These are phyloP conservation scores for Jaculus jaculus DNA, from an alignment of 2,113 vertebrate genomes.

Conservation along the genomic window DNA sequence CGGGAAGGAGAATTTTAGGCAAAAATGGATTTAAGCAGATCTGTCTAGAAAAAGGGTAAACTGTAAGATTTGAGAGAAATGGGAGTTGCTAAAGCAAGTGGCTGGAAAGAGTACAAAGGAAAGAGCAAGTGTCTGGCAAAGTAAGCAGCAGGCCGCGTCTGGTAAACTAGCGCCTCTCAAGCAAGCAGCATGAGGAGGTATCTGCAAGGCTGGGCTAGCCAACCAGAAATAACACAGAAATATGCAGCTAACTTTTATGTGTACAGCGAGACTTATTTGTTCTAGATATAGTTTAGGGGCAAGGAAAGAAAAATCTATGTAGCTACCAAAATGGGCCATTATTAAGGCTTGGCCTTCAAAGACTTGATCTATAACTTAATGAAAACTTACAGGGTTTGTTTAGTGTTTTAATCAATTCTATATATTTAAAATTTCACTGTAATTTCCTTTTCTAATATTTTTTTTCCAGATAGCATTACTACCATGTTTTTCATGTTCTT, in stretches of 20 bases:
- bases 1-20: constrained; percentile 6
- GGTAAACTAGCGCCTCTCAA: constrained; percentile 39
- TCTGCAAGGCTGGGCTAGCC: constrained; percentile 67
- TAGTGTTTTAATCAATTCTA: constrained; percentile 52
- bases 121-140: constrained; percentile 51
- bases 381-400: constrained; percentile 44
- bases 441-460: constrained; percentile 41
- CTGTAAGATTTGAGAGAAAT: constrained; percentile 56
- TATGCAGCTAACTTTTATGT: constrained; percentile 22
- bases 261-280: constrained; percentile 1
- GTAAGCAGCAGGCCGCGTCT: constrained; percentile 37
- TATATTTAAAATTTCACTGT: constrained; percentile 31
- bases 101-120: constrained; percentile 60
- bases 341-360: constrained; percentile 37
- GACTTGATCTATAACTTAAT: constrained; percentile 44
- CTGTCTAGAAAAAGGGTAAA: constrained; percentile 23
- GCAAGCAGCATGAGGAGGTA: constrained; percentile 51
- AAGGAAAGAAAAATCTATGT: constrained; percentile 60
- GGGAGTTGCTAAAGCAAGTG: constrained; percentile 45
- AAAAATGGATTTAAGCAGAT: constrained; percentile 36
- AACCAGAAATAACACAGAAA: constrained; percentile 73
- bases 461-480: background rate
- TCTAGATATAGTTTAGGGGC: constrained; percentile 21
- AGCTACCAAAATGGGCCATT: constrained; percentile 30
- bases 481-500: background rate